A percentile compares a stretch with the other conserved stretches of the same genome.
These are phyloP conservation scores for Drosophila eohydei DNA, from an alignment of 2,888 invertebrate genomes.

Conservation along the genomic window DNA sequence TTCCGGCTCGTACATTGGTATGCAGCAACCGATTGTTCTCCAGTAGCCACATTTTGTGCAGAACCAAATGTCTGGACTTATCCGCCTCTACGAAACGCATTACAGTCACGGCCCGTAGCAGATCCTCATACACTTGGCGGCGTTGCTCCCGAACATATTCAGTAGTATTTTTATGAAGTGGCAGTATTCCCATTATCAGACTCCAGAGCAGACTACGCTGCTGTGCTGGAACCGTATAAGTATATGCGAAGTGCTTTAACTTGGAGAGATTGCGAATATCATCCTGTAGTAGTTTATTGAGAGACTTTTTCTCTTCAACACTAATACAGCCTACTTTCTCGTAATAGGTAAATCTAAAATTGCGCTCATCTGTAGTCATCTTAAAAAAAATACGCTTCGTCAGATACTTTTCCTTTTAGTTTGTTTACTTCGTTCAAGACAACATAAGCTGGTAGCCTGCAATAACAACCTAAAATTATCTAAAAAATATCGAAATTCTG, in stretches of 20 bases:
- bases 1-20: constrained; percentile 50
- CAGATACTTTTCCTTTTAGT: background rate
- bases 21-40: constrained; percentile 87
- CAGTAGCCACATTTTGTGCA: constrained; percentile 92
- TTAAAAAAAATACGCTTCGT: background rate
- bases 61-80: constrained; percentile 88
- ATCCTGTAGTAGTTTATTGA: constrained; percentile 95
- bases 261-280: constrained; percentile 88
- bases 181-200: constrained; percentile 92
- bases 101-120: constrained; percentile 89
- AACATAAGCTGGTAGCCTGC: background rate
- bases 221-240: constrained; percentile 93
- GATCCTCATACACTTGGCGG: constrained; percentile 89
- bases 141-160: constrained; percentile 91
- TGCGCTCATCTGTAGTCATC: constrained; percentile 89
- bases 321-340: constrained; percentile 95
- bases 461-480: background rate
- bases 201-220: constrained; percentile 93
- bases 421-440: constrained; percentile 1
- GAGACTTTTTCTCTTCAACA: constrained; percentile 95
- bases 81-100: constrained; percentile 89
- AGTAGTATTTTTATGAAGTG: constrained; percentile 91
- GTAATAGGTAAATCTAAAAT: constrained; percentile 93
- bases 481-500: background rate
- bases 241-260: constrained; percentile 92